Percentiles rank a stretch among this genome's conserved stretches.
Evolutionary conservation across 2,888 invertebrate genomes (phyloP).

Genomic region (Scelioninae gen. 2): DNA sequence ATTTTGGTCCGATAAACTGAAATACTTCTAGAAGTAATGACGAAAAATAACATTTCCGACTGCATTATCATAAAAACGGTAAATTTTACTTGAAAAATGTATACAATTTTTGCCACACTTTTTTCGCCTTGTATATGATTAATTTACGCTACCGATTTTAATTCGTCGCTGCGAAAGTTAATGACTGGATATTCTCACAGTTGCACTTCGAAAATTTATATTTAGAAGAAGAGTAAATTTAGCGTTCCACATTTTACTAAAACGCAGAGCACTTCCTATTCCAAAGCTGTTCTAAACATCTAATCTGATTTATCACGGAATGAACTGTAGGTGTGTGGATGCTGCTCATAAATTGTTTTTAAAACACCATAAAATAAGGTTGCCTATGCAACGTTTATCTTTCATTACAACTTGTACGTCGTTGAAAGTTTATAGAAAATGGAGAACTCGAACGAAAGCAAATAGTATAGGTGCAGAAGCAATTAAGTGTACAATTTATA

Average conservation of each 20-base stretch:
- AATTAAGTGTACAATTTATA: too few species aligned
- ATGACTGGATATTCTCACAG: slow-evolving; percentile 30
- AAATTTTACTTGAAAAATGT: too few species aligned
- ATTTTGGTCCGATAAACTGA: too few species aligned
- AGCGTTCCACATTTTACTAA: slow-evolving; percentile 43
- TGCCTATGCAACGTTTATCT: slow-evolving; percentile 14
- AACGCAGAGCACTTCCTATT: slow-evolving; percentile 21
- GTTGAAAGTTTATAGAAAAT: slow-evolving; percentile 6
- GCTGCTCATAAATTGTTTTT: slow-evolving; percentile 28
- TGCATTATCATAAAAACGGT: too few species aligned
- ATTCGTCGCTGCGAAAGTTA: slow-evolving; percentile 21
- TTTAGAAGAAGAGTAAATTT: slow-evolving; percentile 43
- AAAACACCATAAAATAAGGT: slow-evolving; percentile 21
- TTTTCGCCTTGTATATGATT: too few species aligned
- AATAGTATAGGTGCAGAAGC: background rate
- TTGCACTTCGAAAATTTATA: slow-evolving; percentile 34
- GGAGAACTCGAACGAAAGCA: background rate
- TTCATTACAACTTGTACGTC: slow-evolving; percentile 10
- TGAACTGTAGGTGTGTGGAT: slow-evolving; percentile 6
- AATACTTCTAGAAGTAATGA: too few species aligned
- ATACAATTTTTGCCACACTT: too few species aligned
- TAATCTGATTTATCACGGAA: slow-evolving; percentile 36
- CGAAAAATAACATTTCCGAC: too few species aligned
- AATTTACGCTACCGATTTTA: background rate
- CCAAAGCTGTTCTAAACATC: slow-evolving; percentile 36